A percentile compares a stretch with the other conserved stretches of the same genome.
These are phyloP conservation scores for Papilio machaon DNA, from an alignment of 1,140 invertebrate species.

Conservation along the genomic window DNA sequence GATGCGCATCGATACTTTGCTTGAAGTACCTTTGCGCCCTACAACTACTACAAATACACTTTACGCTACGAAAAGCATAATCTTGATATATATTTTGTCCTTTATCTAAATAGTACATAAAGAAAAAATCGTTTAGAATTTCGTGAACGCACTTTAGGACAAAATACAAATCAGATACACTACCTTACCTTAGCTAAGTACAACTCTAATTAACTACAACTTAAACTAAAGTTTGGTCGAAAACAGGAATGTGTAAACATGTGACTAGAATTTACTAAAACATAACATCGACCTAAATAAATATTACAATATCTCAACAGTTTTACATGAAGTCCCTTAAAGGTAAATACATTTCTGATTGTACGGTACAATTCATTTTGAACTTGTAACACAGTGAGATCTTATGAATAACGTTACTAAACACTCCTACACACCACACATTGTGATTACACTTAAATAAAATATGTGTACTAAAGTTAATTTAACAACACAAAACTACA, in stretches of 20 bases:
- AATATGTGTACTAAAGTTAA: background rate
- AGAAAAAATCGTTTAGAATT: background rate
- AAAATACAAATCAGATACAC: slow-evolving; percentile 31
- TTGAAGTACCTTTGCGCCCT: background rate
- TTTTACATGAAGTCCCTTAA: slow-evolving; percentile 59
- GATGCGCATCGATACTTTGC: slow-evolving; percentile 46
- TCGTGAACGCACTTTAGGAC: slow-evolving; percentile 3
- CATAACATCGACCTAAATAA: slow-evolving; percentile 79
- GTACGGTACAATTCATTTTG: slow-evolving; percentile 57
- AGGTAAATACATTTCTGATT: slow-evolving; percentile 55
- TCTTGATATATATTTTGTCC: slow-evolving; percentile 23
- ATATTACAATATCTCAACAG: slow-evolving; percentile 74
- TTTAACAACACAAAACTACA: background rate
- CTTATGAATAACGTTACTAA: slow-evolving; percentile 58
- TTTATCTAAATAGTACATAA: background rate
- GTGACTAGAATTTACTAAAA: slow-evolving; percentile 81
- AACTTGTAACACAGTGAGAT: slow-evolving; percentile 73
- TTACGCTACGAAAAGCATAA: slow-evolving; percentile 26
- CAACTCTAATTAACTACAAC: slow-evolving; percentile 47
- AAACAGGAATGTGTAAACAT: slow-evolving; percentile 80
- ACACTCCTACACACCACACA: slow-evolving; percentile 45
- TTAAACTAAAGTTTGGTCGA: slow-evolving; percentile 75
- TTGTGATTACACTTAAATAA: slow-evolving; percentile 35
- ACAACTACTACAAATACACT: slow-evolving; percentile 21
- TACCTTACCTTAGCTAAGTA: slow-evolving; percentile 48